Percentiles rank a stretch among this genome's conserved stretches.
phyloP scores from a whole-genome alignment of 1,140 invertebrate species.

The Drosophila lacertosa region DNA sequence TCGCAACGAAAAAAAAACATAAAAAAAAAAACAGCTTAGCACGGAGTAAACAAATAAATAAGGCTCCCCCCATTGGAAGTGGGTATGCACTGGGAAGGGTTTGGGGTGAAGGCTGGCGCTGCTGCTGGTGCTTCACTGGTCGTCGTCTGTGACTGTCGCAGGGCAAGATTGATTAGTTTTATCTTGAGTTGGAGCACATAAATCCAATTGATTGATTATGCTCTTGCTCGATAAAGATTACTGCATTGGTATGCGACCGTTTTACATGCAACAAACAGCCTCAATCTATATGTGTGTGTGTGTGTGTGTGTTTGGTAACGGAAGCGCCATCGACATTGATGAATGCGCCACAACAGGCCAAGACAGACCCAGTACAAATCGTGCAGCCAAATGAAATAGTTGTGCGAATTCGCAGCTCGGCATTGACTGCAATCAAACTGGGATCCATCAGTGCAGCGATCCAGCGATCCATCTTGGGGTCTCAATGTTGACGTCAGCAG shows the following conservation, averaged over 20 bases:
- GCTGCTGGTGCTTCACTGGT: conserved; percentile 33
- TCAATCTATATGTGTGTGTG: conserved; percentile 3
- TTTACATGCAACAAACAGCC: conserved; percentile 61
- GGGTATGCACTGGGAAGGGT: conserved; percentile 6
- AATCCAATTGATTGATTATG: conserved; percentile 84
- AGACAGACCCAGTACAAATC: conserved; percentile 24
- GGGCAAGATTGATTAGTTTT: conserved; percentile 83
- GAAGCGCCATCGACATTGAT: conserved; percentile 75
- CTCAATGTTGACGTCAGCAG: conserved; percentile 25
- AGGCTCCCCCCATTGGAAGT: conserved; percentile 26
- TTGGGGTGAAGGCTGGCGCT: conserved; percentile 2
- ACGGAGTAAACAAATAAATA: conserved; percentile 52
- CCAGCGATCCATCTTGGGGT: conserved; percentile 67
- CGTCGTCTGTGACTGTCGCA: conserved; percentile 58
- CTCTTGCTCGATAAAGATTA: conserved; percentile 79
- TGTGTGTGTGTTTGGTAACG: conserved; percentile 46
- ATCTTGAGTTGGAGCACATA: conserved; percentile 83
- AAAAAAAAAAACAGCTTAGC: conserved; percentile 13
- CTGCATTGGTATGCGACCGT: conserved; percentile 68
- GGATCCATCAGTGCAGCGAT: conserved; percentile 58
- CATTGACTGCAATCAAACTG: conserved; percentile 26
- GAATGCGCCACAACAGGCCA: conserved; percentile 58
- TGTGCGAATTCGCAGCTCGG: conserved; percentile 27
- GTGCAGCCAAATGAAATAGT: conserved; percentile 2
- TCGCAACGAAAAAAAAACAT: conserved; percentile 9